Conservation (phyloP, 2,797 vertebrate genomes). For the Sternarchorhynchus goeldii region DNA sequence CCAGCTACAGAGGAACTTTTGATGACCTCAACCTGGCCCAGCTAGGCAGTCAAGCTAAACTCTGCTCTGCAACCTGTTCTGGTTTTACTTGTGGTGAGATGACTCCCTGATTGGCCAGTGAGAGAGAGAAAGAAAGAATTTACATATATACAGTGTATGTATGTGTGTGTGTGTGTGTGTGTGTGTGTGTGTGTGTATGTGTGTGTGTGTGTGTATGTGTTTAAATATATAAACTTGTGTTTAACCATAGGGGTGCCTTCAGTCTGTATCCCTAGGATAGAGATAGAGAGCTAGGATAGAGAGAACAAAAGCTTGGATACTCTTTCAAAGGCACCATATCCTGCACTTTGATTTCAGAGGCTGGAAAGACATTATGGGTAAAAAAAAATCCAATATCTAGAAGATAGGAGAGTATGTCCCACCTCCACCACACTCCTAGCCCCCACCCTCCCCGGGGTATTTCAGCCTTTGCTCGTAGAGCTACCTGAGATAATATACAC, state of each 20-base stretch:
- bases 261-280: background rate
- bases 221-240: too few relatives aligned
- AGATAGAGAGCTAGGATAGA: background rate
- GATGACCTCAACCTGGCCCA: constrained; percentile 48
- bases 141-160: too few relatives aligned
- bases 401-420: constrained; percentile 46
- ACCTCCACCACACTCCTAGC: too few relatives aligned
- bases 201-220: too few relatives aligned
- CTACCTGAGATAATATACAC: constrained; percentile 67
- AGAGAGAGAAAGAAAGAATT: too few relatives aligned
- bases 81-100: background rate
- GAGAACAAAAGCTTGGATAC: background rate
- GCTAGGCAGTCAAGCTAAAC: constrained; percentile 62
- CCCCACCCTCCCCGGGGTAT: constrained; percentile 58
- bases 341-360: constrained; percentile 61
- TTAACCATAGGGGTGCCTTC: too few relatives aligned
- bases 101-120: too few relatives aligned
- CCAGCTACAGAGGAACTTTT: constrained; percentile 37
- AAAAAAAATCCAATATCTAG: constrained; percentile 58
- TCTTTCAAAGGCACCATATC: constrained; percentile 34
- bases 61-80: constrained; percentile 48
- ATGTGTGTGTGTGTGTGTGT: too few relatives aligned
- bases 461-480: constrained; percentile 62
- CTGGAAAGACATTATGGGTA: constrained; percentile 11
- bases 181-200: too few relatives aligned